These are phyloP conservation scores for Palythoa caribaeorum DNA, from an alignment of 92 coral and sea anemone genomes.

Conservation along the genomic window DNA sequence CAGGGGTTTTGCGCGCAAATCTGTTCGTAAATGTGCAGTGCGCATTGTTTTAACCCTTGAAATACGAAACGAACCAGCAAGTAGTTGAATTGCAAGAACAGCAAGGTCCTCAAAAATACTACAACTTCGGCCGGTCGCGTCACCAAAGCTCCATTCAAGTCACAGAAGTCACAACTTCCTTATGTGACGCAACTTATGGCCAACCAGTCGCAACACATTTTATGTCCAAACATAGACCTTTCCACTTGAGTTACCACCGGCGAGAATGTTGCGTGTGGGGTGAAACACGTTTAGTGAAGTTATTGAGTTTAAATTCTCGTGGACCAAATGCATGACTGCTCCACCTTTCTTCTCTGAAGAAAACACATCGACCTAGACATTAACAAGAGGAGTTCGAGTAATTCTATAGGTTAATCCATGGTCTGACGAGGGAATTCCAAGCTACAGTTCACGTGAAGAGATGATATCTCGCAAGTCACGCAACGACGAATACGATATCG, in stretches of 20 bases:
- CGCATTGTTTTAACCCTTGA: no score
- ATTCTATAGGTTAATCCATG: no score
- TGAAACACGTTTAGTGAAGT: slow-evolving; percentile 89
- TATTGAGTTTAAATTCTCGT: slow-evolving; percentile 85
- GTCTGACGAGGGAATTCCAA: no score
- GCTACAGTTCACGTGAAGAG: no score
- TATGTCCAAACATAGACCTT: slow-evolving; percentile 93
- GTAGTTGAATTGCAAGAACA: no score
- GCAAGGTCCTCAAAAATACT: no score
- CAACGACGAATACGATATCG: no score
- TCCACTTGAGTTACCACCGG: slow-evolving; percentile 96
- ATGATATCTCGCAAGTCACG: no score
- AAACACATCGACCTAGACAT: slow-evolving; percentile 82
- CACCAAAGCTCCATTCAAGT: background rate
- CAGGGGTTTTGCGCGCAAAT: no score
- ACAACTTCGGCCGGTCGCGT: no score
- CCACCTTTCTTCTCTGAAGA: slow-evolving; percentile 67
- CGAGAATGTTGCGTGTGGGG: slow-evolving; percentile 82
- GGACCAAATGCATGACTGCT: slow-evolving; percentile 69
- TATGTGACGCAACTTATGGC: background rate
- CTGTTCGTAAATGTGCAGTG: no score
- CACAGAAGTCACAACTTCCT: background rate
- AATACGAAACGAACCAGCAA: no score
- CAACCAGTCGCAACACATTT: background rate
- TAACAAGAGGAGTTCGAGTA: background rate